Evolutionary conservation across 1,140 invertebrate genomes (phyloP).

Genomic region (Lepidurus packardi): DNA sequence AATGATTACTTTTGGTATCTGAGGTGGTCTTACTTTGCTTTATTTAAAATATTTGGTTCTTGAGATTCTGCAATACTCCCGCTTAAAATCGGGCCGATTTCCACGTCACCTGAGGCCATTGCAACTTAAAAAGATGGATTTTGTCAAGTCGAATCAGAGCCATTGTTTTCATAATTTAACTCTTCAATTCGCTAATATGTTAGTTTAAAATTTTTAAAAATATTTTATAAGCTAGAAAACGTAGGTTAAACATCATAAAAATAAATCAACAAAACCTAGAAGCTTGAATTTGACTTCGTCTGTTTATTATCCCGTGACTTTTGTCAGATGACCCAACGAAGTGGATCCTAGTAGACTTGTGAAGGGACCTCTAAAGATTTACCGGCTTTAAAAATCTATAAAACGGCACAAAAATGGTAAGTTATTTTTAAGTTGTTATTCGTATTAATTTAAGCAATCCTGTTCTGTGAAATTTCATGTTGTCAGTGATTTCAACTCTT

Average conservation of each 20-base stretch:
- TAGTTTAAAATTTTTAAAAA: no score
- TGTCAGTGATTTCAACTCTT: no score
- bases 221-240: no score
- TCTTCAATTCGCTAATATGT: no score
- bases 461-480: no score
- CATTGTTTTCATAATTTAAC: background rate
- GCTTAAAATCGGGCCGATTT: constrained; percentile 8
- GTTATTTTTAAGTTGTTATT: background rate
- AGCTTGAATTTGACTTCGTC: background rate
- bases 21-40: background rate
- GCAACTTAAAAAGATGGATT: background rate
- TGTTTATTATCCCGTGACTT: constrained; percentile 8
- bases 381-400: background rate
- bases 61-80: constrained; percentile 18
- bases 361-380: background rate
- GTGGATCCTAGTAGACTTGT: background rate
- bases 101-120: constrained; percentile 20
- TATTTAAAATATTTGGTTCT: background rate
- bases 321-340: background rate
- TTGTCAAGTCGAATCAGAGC: background rate
- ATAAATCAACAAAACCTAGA: background rate
- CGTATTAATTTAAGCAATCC: no score
- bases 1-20: no score
- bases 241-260: background rate
- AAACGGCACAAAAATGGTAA: background rate